Conservation (phyloP, 2,888 invertebrate species). For the Acanthosoma haemorrhoidale region DNA sequence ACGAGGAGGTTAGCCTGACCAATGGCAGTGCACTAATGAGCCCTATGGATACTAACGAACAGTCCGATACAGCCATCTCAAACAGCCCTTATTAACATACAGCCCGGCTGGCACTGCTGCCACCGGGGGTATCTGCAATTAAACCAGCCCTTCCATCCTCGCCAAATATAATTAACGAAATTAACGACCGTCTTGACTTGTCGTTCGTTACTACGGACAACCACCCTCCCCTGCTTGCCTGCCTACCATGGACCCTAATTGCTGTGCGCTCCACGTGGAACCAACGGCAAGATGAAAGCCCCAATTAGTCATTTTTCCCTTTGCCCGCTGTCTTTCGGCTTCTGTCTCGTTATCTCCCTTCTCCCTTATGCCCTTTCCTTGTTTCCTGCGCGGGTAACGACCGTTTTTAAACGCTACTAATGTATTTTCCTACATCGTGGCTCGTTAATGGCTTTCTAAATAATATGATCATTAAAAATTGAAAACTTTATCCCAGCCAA, state of each 20-base stretch:
- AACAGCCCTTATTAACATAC: slow-evolving; percentile 4
- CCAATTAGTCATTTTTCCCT: slow-evolving; percentile 13
- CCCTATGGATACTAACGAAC: not conserved
- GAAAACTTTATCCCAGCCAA: too few species aligned
- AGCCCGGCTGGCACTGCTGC: not conserved
- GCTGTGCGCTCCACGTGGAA: slow-evolving; percentile 6
- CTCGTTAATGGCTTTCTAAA: too few species aligned
- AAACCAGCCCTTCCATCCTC: not conserved
- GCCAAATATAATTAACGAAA: slow-evolving; percentile 37
- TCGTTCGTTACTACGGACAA: slow-evolving; percentile 18
- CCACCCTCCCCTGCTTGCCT: slow-evolving; percentile 16
- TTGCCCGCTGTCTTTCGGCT: not conserved
- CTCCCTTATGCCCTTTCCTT: not conserved
- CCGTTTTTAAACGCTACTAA: not conserved
- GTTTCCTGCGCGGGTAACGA: not conserved
- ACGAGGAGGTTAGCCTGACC: not conserved
- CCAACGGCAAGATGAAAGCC: slow-evolving; percentile 14
- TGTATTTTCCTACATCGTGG: not conserved
- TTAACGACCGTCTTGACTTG: slow-evolving; percentile 33
- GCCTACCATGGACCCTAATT: too few species aligned
- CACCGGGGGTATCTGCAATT: not conserved
- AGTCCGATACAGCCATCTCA: too few species aligned
- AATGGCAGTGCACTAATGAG: not conserved
- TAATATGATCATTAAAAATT: too few species aligned
- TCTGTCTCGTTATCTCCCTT: slow-evolving; percentile 10